These are phyloP conservation scores for Oscheius sp. DNA, from an alignment of 2,888 invertebrate genomes.

Conservation along the genomic window DNA sequence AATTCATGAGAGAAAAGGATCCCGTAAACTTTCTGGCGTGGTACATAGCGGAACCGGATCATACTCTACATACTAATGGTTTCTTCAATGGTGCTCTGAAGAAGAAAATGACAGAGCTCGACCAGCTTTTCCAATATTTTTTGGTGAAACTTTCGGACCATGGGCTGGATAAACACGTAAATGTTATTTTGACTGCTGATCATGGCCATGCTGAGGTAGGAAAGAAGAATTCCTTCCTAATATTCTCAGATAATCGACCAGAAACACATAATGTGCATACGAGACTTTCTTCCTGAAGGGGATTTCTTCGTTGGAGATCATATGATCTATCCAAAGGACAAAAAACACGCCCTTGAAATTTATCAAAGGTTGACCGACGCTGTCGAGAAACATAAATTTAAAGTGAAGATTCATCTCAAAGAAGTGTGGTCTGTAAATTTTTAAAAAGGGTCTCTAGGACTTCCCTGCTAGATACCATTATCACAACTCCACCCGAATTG, in stretches of 20 bases:
- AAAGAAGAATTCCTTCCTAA: neutral
- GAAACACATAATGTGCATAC: slow-evolving; percentile 54
- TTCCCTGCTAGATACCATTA: slow-evolving; percentile 77
- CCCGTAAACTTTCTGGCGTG: slow-evolving; percentile 72
- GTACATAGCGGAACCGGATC: slow-evolving; percentile 72
- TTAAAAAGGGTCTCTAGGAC: slow-evolving; percentile 70
- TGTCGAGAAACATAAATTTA: slow-evolving; percentile 35
- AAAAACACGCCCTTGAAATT: slow-evolving; percentile 28
- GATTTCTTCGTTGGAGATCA: slow-evolving; percentile 53
- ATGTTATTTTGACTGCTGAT: slow-evolving; percentile 73
- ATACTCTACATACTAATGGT: slow-evolving; percentile 70
- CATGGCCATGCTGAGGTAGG: slow-evolving; percentile 71
- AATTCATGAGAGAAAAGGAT: slow-evolving; percentile 43
- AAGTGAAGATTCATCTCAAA: slow-evolving; percentile 49
- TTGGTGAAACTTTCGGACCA: slow-evolving; percentile 51
- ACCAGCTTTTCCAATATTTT: slow-evolving; percentile 70
- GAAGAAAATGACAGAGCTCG: slow-evolving; percentile 67
- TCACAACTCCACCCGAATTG: slow-evolving; percentile 74
- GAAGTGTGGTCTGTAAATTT: neutral
- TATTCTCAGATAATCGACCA: slow-evolving; percentile 37
- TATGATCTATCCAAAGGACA: slow-evolving; percentile 59
- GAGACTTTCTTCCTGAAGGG: slow-evolving; percentile 44
- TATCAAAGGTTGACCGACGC: slow-evolving; percentile 47
- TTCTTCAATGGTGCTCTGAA: slow-evolving; percentile 66
- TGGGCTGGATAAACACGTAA: slow-evolving; percentile 65